phyloP scores from a whole-genome alignment of 2,113 vertebrate genomes.

The Cheilinus undulatus region DNA sequence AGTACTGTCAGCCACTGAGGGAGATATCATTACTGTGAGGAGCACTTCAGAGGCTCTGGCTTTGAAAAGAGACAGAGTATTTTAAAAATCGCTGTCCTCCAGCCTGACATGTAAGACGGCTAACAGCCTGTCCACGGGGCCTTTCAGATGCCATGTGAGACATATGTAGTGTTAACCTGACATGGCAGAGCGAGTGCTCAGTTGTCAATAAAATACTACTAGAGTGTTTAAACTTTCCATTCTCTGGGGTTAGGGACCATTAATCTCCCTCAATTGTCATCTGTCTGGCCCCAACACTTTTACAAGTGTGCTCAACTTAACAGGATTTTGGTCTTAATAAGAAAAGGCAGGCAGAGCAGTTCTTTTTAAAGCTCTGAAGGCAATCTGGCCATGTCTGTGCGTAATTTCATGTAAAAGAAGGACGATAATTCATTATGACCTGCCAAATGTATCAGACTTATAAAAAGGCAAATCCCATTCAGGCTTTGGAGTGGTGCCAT shows the following conservation, averaged over 20 bases:
- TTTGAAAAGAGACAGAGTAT: conserved; percentile 16
- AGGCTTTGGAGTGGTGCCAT: conserved; percentile 65
- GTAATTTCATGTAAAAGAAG: conserved; percentile 48
- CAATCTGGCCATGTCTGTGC: conserved; percentile 30
- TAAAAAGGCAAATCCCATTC: conserved; percentile 63
- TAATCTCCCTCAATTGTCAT: conserved; percentile 48
- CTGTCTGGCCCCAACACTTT: conserved; percentile 57
- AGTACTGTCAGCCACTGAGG: conserved; percentile 39
- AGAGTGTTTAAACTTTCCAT: conserved; percentile 46
- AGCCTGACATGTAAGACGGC: conserved; percentile 8
- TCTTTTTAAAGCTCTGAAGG: conserved; percentile 39
- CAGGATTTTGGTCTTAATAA: conserved; percentile 54
- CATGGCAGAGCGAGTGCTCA: conserved; percentile 31
- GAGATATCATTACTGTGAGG: conserved; percentile 17
- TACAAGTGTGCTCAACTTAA: conserved; percentile 61
- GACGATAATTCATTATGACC: conserved; percentile 69
- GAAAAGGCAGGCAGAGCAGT: conserved; percentile 31
- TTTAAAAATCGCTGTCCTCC: conserved; percentile 17
- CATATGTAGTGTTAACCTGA: conserved; percentile 50
- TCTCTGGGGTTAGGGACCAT: conserved; percentile 29
- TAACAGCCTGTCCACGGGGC: conserved; percentile 18
- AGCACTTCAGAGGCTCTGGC: conserved; percentile 1
- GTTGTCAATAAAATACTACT: conserved; percentile 58
- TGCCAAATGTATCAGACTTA: conserved; percentile 65
- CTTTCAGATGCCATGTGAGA: conserved; percentile 39